Evolutionary conservation across 1,140 invertebrate genomes (phyloP).

Genomic region (Mycetomoellerius zeteki): DNA sequence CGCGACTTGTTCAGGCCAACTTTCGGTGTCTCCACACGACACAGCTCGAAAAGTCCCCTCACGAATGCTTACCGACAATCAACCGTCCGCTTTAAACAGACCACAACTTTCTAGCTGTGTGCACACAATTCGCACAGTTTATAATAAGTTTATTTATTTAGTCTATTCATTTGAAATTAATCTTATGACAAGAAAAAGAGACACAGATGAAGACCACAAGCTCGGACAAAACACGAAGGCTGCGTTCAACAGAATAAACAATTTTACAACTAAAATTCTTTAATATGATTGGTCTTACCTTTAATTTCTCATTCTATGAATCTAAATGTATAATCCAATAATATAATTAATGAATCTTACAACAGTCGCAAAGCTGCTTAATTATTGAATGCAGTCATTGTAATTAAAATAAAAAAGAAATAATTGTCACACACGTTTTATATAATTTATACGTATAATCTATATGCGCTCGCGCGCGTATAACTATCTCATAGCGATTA

Average conservation of each 20-base stretch:
- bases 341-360: too few species aligned
- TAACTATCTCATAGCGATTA: background rate
- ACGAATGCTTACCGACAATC: slow-evolving; percentile 14
- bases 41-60: slow-evolving; percentile 31
- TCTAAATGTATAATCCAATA: too few species aligned
- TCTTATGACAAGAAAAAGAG: background rate
- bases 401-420: background rate
- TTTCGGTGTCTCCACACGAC: slow-evolving; percentile 67
- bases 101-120: slow-evolving; percentile 9
- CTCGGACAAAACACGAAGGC: background rate
- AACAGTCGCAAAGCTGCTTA: too few species aligned
- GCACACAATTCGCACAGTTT: background rate
- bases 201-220: background rate
- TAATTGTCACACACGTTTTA: background rate
- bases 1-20: slow-evolving; percentile 76
- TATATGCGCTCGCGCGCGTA: too few species aligned
- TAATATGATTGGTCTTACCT: too few species aligned
- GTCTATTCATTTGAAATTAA: background rate
- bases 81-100: slow-evolving; percentile 39
- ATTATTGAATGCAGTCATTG: too few species aligned
- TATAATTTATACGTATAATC: background rate
- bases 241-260: too few species aligned
- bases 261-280: too few species aligned
- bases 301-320: too few species aligned
- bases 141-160: background rate